These are phyloP conservation scores for Morpho deidamia DNA, from an alignment of 2,888 invertebrate species.

Conservation along the genomic window DNA sequence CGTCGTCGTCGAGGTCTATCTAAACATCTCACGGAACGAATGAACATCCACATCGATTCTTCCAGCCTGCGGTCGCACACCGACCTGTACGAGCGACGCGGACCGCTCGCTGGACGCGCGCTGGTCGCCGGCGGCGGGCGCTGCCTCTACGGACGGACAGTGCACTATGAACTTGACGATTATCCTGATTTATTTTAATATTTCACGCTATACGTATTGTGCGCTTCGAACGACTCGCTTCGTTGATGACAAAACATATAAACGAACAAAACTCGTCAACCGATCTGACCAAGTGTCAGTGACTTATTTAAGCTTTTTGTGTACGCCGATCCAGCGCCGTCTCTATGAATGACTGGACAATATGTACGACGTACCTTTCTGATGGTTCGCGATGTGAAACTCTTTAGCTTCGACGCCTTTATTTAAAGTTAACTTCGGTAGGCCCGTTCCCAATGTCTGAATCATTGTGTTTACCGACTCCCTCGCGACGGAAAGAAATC, in stretches of 20 bases:
- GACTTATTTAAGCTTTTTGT: slow-evolving; percentile 1
- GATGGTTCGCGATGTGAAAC: slow-evolving; percentile 30
- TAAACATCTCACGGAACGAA: too few relatives aligned
- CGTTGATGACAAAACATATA: too few relatives aligned
- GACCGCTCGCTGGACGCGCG: slow-evolving; percentile 26
- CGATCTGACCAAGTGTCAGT: not conserved
- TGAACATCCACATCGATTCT: not conserved
- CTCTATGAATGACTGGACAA: not conserved
- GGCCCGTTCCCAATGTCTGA: slow-evolving; percentile 31
- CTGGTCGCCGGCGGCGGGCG: slow-evolving; percentile 17
- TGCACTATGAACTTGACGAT: not conserved
- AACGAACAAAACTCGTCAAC: too few relatives aligned
- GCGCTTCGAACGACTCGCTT: not conserved
- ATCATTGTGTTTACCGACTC: not conserved
- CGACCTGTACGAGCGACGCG: slow-evolving; percentile 42
- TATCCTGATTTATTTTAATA: not conserved
- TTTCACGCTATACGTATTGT: not conserved
- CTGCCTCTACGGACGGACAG: slow-evolving; percentile 8
- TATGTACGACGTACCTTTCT: slow-evolving; percentile 15
- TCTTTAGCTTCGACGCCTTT: slow-evolving; percentile 43
- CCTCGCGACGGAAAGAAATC: not conserved
- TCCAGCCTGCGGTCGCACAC: not conserved
- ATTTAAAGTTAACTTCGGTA: slow-evolving; percentile 32
- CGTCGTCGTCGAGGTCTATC: too few relatives aligned
- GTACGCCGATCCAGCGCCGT: not conserved